phyloP scores from a whole-genome alignment of 2,888 invertebrate genomes.

The Polyploca ridens region DNA sequence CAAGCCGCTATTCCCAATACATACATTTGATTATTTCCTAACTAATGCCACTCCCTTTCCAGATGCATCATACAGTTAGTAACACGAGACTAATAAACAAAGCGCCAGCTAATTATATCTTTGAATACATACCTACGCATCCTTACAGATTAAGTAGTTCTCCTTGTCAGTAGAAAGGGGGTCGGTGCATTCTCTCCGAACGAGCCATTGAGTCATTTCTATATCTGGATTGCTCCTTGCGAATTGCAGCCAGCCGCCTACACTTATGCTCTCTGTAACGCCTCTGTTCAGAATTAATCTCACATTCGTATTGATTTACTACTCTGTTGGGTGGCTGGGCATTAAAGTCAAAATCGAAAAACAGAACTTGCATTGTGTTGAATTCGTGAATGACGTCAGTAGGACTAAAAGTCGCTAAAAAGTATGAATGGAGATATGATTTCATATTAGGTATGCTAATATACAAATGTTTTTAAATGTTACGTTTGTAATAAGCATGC shows the following conservation, averaged over 20 bases:
- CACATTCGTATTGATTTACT: conserved; percentile 13
- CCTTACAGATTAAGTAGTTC: conserved; percentile 7
- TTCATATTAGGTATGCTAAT: no score
- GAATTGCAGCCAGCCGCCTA: conserved; percentile 34
- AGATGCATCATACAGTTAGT: neutral
- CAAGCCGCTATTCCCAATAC: neutral
- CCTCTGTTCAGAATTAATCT: conserved; percentile 23
- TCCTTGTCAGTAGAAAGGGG: conserved; percentile 30
- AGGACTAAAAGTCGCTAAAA: neutral
- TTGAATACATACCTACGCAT: neutral
- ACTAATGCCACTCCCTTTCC: neutral
- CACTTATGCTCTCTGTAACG: conserved; percentile 37
- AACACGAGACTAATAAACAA: neutral
- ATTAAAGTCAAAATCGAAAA: neutral
- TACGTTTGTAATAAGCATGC: no score
- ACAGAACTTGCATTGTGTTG: neutral
- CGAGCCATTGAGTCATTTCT: conserved; percentile 51
- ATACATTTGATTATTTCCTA: neutral
- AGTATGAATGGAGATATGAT: neutral
- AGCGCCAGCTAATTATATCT: conserved; percentile 1
- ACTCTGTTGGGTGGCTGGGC: neutral
- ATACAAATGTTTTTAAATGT: no score
- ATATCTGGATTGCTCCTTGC: conserved; percentile 53
- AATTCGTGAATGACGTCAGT: neutral
- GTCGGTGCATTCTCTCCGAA: conserved; percentile 35